phyloP scores from a whole-genome alignment of 1,140 invertebrate genomes.

The Achroia grisella region DNA sequence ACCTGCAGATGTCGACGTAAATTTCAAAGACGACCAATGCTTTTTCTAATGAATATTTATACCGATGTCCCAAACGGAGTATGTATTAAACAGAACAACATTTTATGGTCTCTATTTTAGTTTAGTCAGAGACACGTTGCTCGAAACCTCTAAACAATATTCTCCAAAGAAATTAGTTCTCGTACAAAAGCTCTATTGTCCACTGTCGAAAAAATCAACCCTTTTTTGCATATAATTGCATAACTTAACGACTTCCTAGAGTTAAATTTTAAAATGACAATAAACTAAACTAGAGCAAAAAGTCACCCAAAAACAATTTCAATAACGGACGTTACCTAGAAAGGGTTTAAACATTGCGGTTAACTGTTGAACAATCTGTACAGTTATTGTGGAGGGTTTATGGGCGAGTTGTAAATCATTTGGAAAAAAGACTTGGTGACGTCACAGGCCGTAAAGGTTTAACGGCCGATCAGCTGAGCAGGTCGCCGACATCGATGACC shows the following conservation, averaged over 20 bases:
- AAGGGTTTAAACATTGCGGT: slow-evolving; percentile 68
- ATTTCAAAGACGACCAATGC: no score
- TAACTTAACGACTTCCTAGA: slow-evolving; percentile 50
- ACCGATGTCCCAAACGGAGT: no score
- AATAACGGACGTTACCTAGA: slow-evolving; percentile 54
- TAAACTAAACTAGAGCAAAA: slow-evolving; percentile 62
- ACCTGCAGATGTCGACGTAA: no score
- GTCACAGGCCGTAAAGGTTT: slow-evolving; percentile 60
- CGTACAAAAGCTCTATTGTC: slow-evolving; percentile 24
- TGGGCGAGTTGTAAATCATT: slow-evolving; percentile 62
- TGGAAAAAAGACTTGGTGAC: slow-evolving; percentile 52
- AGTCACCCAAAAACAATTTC: slow-evolving; percentile 26
- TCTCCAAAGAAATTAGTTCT: slow-evolving; percentile 14
- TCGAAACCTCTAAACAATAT: slow-evolving; percentile 11
- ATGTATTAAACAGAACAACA: neutral
- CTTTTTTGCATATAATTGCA: slow-evolving; percentile 69
- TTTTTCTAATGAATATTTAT: no score
- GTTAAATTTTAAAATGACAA: slow-evolving; percentile 31
- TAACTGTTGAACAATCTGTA: slow-evolving; percentile 69
- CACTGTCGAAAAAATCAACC: slow-evolving; percentile 27
- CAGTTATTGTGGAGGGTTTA: slow-evolving; percentile 67
- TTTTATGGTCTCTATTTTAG: slow-evolving; percentile 1
- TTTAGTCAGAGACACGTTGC: slow-evolving; percentile 1
- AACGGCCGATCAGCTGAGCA: slow-evolving; percentile 64
- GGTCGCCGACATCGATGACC: slow-evolving; percentile 32